These are phyloP conservation scores for Epizoanthus scotinus DNA, from an alignment of 92 coral and sea anemone species.

Conservation along the genomic window DNA sequence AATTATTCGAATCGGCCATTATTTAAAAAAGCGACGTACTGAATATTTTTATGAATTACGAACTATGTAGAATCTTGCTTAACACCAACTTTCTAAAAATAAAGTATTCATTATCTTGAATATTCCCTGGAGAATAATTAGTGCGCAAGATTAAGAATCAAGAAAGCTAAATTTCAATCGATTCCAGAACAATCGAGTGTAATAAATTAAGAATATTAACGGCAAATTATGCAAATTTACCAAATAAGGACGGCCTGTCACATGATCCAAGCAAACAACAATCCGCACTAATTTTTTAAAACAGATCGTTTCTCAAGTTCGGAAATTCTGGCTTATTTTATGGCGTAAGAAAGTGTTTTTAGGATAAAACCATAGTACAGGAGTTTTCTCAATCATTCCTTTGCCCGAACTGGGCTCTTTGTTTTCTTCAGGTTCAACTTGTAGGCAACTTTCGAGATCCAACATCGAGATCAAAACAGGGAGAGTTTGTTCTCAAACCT, in stretches of 20 bases:
- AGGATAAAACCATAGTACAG: background rate
- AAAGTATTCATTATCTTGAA: too few species aligned
- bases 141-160: too few species aligned
- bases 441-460: background rate
- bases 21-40: too few species aligned
- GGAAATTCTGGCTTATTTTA: conserved; percentile 15
- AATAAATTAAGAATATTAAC: conserved; percentile 9
- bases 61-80: too few species aligned
- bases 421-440: background rate
- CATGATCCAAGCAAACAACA: conserved; percentile 34
- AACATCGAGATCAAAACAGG: background rate
- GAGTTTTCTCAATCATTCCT: background rate
- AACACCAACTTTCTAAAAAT: too few species aligned
- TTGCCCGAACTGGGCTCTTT: conserved; percentile 17
- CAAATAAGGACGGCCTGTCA: conserved; percentile 41
- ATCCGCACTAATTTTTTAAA: conserved; percentile 22
- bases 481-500: background rate
- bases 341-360: background rate
- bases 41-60: too few species aligned
- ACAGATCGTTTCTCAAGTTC: background rate
- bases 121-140: too few species aligned
- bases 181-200: background rate
- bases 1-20: too few species aligned
- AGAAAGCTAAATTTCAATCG: too few species aligned
- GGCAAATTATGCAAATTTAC: conserved; percentile 27